Evolutionary conservation across 2,797 vertebrate genomes (phyloP).

Genomic region (Diplodus sargus): DNA sequence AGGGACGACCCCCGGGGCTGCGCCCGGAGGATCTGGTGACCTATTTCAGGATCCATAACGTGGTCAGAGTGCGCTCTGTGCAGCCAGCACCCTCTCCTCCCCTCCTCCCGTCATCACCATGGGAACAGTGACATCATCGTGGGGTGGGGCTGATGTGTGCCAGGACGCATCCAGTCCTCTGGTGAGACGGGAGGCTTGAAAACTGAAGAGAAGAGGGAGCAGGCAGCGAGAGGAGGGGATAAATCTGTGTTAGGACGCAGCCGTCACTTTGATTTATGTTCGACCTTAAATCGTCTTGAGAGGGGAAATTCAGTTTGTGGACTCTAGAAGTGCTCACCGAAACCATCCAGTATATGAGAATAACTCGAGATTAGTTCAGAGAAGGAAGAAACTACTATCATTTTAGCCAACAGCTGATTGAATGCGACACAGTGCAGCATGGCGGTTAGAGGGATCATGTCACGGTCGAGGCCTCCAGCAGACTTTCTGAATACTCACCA

Average conservation of each 20-base stretch:
- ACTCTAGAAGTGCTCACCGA: neutral
- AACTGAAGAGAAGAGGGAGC: constrained; percentile 9
- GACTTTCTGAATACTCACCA: neutral
- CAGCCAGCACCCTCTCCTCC: constrained; percentile 39
- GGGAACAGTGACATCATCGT: constrained; percentile 66
- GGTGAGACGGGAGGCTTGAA: constrained; percentile 23
- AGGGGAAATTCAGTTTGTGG: neutral
- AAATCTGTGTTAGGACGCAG: neutral
- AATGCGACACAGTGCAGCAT: neutral
- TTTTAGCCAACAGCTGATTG: neutral
- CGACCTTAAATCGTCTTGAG: constrained; percentile 9
- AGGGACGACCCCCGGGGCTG: constrained; percentile 13
- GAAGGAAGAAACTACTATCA: neutral
- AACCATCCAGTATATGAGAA: neutral
- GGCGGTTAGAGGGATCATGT: neutral
- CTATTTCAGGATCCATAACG: constrained; percentile 71
- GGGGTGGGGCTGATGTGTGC: constrained; percentile 42
- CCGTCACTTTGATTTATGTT: constrained; percentile 1
- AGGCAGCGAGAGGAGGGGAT: neutral
- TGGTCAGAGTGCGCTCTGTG: constrained; percentile 47
- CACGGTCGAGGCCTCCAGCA: neutral
- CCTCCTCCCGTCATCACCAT: constrained; percentile 57
- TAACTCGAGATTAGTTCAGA: too few species aligned
- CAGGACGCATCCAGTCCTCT: constrained; percentile 36
- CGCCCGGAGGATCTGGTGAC: constrained; percentile 62